These are phyloP conservation scores for Ascidia mentula DNA, from an alignment of 23 tunicate genomes.

Conservation along the genomic window DNA sequence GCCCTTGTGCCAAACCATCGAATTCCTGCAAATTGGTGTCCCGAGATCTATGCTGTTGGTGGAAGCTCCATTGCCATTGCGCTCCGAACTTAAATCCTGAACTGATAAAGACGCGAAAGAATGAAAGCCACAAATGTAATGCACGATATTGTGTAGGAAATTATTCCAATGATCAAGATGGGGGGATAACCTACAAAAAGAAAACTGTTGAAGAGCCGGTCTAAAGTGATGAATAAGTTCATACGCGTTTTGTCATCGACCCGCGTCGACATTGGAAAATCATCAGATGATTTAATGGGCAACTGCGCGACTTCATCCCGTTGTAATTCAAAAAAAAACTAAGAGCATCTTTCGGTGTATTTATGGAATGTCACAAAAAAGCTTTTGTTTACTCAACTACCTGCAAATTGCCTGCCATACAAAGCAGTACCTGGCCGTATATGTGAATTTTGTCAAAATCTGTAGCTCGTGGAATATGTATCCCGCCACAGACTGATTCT, in stretches of 20 bases:
- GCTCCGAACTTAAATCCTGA: background rate
- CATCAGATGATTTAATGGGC: background rate
- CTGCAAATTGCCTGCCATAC: constrained; percentile 15
- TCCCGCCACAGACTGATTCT: constrained; percentile 8
- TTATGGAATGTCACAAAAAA: background rate
- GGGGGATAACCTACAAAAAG: background rate
- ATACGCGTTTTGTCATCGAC: background rate
- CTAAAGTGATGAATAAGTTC: background rate
- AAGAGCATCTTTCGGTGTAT: too few relatives aligned
- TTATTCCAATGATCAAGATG: background rate
- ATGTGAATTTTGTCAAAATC: background rate
- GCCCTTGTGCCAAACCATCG: too few relatives aligned
- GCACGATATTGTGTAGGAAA: background rate
- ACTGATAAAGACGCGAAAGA: background rate
- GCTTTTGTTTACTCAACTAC: background rate
- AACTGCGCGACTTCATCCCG: background rate
- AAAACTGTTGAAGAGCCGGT: background rate
- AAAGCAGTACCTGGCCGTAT: background rate
- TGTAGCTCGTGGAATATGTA: constrained; percentile 21
- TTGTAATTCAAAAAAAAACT: too few relatives aligned
- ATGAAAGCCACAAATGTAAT: background rate
- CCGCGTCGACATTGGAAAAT: background rate
- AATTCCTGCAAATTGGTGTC: too few relatives aligned
- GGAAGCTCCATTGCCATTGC: background rate
- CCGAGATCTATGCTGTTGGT: constrained; percentile 3